These are phyloP conservation scores for Eolophus roseicapilla DNA, from an alignment of 2,113 vertebrate species.

Conservation along the genomic window DNA sequence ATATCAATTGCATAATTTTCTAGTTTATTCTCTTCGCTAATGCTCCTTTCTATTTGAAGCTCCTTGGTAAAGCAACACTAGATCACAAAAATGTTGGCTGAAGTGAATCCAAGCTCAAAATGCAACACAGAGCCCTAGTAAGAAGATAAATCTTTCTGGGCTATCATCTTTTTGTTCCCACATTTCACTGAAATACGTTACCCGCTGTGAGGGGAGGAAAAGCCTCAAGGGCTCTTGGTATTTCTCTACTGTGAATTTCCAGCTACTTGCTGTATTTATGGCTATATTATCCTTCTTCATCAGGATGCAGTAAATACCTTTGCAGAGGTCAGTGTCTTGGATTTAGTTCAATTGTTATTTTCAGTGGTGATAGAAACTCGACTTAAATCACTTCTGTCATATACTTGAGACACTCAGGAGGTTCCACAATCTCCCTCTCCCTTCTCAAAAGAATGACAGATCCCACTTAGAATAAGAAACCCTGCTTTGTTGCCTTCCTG, in stretches of 20 bases:
- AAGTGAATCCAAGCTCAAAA: constrained; percentile 29
- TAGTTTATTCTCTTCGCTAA: constrained; percentile 36
- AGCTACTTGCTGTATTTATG: constrained; percentile 61
- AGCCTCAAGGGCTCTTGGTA: constrained; percentile 53
- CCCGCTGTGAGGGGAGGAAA: constrained; percentile 1
- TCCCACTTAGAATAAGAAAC: neutral
- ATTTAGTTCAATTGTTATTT: constrained; percentile 66
- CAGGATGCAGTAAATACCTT: constrained; percentile 63
- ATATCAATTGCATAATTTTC: constrained; percentile 22
- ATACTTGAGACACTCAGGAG: neutral
- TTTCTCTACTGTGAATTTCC: constrained; percentile 43
- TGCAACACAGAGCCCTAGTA: neutral
- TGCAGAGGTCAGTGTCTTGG: constrained; percentile 57
- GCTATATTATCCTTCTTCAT: constrained; percentile 62
- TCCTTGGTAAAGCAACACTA: neutral
- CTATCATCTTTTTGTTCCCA: constrained; percentile 56
- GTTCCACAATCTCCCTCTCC: neutral
- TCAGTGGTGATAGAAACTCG: constrained; percentile 27
- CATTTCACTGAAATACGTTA: constrained; percentile 42
- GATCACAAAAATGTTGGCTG: constrained; percentile 38
- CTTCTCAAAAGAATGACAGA: neutral
- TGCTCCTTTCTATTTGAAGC: constrained; percentile 34
- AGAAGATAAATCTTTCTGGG: constrained; percentile 48
- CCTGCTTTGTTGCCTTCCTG: neutral
- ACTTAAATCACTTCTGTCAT: constrained; percentile 52